Conservation (phyloP, 1,140 invertebrate species). For the Teleogryllus occipitalis region DNA sequence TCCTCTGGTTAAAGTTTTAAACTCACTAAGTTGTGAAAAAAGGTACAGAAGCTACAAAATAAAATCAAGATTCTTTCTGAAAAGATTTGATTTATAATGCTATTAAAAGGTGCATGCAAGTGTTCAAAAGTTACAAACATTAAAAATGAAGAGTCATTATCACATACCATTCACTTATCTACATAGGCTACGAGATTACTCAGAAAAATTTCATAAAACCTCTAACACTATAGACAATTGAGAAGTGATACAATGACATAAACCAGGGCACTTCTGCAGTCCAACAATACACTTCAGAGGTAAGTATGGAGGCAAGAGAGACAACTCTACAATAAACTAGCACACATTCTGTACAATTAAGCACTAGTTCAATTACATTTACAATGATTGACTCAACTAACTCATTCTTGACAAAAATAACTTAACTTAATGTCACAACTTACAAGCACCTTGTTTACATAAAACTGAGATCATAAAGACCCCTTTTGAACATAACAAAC, state of each 20-base stretch:
- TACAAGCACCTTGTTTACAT: not conserved
- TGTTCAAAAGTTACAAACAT: not conserved
- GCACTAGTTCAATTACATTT: not conserved
- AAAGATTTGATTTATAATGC: not conserved
- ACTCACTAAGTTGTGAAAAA: not conserved
- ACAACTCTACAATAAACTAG: not conserved
- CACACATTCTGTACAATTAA: not conserved
- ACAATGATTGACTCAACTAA: not conserved
- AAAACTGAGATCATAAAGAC: not conserved
- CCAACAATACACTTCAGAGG: not conserved
- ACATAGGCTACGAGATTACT: not conserved
- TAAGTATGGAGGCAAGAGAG: not conserved
- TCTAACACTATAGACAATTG: too few relatives aligned
- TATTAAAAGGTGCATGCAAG: not conserved
- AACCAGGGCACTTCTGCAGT: not conserved
- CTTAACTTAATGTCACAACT: not conserved
- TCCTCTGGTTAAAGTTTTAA: not conserved
- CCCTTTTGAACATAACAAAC: too few relatives aligned
- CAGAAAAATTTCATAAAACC: not conserved
- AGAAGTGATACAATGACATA: not conserved
- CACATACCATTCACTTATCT: not conserved
- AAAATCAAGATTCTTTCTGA: conserved; percentile 1
- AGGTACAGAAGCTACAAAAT: not conserved
- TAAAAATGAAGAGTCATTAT: not conserved
- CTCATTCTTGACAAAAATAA: not conserved